Percentiles rank a stretch among this genome's conserved stretches.
Conservation (phyloP, 2,888 invertebrate species). For the Tenthredo livida region DNA sequence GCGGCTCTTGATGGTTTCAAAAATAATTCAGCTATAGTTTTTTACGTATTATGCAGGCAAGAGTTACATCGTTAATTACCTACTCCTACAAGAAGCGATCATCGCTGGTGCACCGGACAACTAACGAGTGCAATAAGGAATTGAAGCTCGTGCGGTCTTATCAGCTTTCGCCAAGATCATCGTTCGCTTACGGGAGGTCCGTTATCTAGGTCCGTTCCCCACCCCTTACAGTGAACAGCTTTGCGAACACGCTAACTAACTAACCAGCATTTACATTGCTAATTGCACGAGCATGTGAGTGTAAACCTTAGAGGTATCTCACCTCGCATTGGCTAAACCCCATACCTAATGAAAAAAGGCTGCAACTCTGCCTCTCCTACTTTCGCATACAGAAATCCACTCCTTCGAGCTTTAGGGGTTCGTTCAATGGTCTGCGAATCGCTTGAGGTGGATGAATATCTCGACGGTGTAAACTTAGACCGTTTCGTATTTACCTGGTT, state of each 20-base stretch:
- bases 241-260: conserved; percentile 75
- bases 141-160: conserved; percentile 70
- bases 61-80: conserved; percentile 7
- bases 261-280: conserved; percentile 78
- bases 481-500: conserved; percentile 22
- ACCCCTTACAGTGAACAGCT: conserved; percentile 62
- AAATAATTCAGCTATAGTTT: neutral
- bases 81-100: neutral
- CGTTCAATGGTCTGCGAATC: neutral
- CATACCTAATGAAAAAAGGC: neutral
- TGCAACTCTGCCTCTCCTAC: neutral
- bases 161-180: conserved; percentile 73
- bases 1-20: neutral
- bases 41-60: neutral
- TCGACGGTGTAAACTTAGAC: neutral
- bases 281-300: conserved; percentile 75
- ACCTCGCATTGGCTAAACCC: conserved; percentile 23
- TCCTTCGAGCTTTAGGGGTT: neutral
- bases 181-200: conserved; percentile 74
- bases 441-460: neutral
- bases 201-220: conserved; percentile 71
- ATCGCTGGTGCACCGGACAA: conserved; percentile 6
- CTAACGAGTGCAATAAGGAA: conserved; percentile 61
- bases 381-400: neutral
- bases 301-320: conserved; percentile 61